Percentiles rank a stretch among this genome's conserved stretches.
Evolutionary conservation across 2,113 vertebrate genomes (phyloP).

Genomic region (Candoia aspera): DNA sequence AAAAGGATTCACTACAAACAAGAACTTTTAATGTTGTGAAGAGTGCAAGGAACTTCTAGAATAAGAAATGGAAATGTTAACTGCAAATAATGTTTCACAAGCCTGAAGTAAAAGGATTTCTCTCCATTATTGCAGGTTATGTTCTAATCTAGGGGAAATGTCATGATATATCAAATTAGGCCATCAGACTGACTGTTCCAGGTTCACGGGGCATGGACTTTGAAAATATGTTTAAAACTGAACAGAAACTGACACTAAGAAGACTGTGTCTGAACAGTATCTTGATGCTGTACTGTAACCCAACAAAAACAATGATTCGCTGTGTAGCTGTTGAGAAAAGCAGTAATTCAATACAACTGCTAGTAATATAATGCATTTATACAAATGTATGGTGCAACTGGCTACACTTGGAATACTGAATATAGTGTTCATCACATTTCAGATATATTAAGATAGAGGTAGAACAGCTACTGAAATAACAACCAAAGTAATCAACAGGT

Average conservation of each 20-base stretch:
- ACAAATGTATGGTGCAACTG: not conserved
- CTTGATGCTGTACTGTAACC: not conserved
- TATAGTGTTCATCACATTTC: not conserved
- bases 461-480: not conserved
- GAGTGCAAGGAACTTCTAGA: not conserved
- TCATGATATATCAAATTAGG: conserved; percentile 27
- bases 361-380: not conserved
- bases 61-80: conserved; percentile 24
- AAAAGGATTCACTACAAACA: not conserved
- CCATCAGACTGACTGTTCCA: conserved; percentile 3
- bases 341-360: not conserved
- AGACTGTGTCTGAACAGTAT: not conserved
- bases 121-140: not conserved
- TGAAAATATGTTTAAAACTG: not conserved
- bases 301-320: not conserved
- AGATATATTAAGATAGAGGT: not conserved
- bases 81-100: not conserved
- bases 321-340: not conserved
- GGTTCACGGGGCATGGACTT: conserved; percentile 8
- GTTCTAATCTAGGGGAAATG: conserved; percentile 26
- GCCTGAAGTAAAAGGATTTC: conserved; percentile 14
- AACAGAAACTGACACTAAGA: not conserved
- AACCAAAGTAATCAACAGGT: not conserved
- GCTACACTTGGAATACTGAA: not conserved
- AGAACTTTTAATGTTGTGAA: not conserved